Percentiles rank a stretch among this genome's conserved stretches.
Conservation (phyloP, 2,888 invertebrate species). For the Julus scandinavius region DNA sequence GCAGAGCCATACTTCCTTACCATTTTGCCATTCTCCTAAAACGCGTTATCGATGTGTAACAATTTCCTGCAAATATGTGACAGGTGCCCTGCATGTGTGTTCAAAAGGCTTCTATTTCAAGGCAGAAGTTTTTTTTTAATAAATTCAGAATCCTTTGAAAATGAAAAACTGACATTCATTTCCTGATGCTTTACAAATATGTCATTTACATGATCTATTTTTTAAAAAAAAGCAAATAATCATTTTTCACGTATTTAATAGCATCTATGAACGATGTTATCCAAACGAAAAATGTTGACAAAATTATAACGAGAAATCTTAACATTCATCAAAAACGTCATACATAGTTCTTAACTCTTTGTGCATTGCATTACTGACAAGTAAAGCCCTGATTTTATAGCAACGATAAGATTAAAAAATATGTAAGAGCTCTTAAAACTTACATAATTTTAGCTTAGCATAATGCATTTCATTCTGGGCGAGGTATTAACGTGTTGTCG, state of each 20-base stretch:
- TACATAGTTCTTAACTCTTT: neutral
- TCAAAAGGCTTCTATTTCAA: conserved; percentile 23
- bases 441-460: conserved; percentile 44
- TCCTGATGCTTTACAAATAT: conserved; percentile 11
- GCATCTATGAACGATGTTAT: neutral
- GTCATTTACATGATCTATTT: neutral
- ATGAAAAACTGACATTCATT: conserved; percentile 4
- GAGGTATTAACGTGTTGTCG: conserved; percentile 40
- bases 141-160: conserved; percentile 37
- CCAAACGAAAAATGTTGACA: neutral
- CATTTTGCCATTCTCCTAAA: neutral
- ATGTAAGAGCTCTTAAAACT: conserved; percentile 40
- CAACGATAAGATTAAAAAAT: conserved; percentile 37
- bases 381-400: conserved; percentile 40
- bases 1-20: neutral
- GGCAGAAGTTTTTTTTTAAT: neutral
- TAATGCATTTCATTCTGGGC: conserved; percentile 20
- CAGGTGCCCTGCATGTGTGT: neutral
- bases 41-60: neutral
- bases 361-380: neutral
- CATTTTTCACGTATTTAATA: conserved; percentile 43
- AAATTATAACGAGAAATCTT: conserved; percentile 21
- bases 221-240: neutral
- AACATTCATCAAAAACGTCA: conserved; percentile 35
- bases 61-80: conserved; percentile 6